Conservation (phyloP, 2,888 invertebrate species). For the Coenonympha glycerion region DNA sequence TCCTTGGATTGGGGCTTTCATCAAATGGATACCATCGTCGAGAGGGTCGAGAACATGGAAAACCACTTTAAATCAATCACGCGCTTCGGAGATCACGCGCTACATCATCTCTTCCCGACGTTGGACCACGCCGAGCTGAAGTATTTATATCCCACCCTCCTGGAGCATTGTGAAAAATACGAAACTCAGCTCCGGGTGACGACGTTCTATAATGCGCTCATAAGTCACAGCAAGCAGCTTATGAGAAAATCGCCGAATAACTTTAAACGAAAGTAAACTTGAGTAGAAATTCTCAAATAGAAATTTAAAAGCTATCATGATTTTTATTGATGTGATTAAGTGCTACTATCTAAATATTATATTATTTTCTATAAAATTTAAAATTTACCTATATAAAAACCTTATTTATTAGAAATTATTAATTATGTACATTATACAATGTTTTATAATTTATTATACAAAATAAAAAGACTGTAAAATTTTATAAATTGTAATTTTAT, state of each 20-base stretch:
- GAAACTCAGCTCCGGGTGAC: slow-evolving; percentile 65
- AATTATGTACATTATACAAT: no score
- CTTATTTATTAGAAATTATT: no score
- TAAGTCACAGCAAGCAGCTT: slow-evolving; percentile 78
- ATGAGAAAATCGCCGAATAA: slow-evolving; percentile 54
- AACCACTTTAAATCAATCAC: slow-evolving; percentile 80
- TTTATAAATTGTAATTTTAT: no score
- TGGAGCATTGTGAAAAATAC: slow-evolving; percentile 80
- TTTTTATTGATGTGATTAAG: no score
- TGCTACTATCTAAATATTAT: no score
- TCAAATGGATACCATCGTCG: slow-evolving; percentile 84
- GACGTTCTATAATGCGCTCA: slow-evolving; percentile 77
- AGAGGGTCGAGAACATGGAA: slow-evolving; percentile 80
- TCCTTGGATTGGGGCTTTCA: slow-evolving; percentile 84
- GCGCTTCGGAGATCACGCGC: slow-evolving; percentile 84
- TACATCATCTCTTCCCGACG: slow-evolving; percentile 89
- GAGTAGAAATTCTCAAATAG: no score
- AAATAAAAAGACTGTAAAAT: no score
- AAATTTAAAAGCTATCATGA: no score
- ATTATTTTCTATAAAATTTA: no score
- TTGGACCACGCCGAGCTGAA: slow-evolving; percentile 84
- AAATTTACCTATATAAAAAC: no score
- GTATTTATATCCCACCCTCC: slow-evolving; percentile 78
- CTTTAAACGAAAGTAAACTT: no score
- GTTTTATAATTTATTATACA: no score